phyloP scores from a whole-genome alignment of 2,113 vertebrate genomes.

The Pseudois nayaur region DNA sequence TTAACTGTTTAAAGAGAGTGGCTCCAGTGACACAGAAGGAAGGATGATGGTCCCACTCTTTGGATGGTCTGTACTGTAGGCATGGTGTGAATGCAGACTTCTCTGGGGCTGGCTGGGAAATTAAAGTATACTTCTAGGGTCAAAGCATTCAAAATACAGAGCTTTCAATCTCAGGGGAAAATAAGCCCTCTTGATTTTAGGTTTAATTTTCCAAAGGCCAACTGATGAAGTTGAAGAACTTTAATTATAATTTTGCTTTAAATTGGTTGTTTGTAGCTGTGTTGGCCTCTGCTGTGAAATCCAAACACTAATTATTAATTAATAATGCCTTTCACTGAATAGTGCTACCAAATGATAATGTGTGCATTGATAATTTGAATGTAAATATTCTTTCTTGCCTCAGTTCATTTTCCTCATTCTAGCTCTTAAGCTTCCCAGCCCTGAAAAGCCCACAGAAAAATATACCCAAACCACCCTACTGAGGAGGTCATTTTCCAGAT shows the following conservation, averaged over 20 bases:
- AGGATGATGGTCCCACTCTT: not conserved
- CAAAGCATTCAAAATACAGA: not conserved
- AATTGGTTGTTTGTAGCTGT: not conserved
- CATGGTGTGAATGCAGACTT: not conserved
- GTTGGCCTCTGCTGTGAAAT: not conserved
- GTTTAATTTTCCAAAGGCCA: not conserved
- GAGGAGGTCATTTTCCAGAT: not conserved
- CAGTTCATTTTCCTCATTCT: slow-evolving; percentile 15
- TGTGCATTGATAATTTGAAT: not conserved
- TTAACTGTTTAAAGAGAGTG: not conserved
- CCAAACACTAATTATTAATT: slow-evolving; percentile 1
- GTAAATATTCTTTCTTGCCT: not conserved
- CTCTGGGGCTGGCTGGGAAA: not conserved
- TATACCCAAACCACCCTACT: not conserved
- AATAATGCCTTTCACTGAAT: not conserved
- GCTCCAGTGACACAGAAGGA: not conserved
- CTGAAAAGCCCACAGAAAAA: slow-evolving; percentile 4
- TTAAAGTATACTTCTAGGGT: not conserved
- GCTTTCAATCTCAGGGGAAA: not conserved
- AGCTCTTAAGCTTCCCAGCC: not conserved
- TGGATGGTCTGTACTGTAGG: not conserved
- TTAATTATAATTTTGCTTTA: slow-evolving; percentile 23
- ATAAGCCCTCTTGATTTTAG: slow-evolving; percentile 35
- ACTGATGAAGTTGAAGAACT: not conserved
- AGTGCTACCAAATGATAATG: not conserved